Evolutionary conservation across 2,888 invertebrate genomes (phyloP), one percentile per base, ranked within the genome.

Genomic region (Eupithecia insigniata): DNA sequence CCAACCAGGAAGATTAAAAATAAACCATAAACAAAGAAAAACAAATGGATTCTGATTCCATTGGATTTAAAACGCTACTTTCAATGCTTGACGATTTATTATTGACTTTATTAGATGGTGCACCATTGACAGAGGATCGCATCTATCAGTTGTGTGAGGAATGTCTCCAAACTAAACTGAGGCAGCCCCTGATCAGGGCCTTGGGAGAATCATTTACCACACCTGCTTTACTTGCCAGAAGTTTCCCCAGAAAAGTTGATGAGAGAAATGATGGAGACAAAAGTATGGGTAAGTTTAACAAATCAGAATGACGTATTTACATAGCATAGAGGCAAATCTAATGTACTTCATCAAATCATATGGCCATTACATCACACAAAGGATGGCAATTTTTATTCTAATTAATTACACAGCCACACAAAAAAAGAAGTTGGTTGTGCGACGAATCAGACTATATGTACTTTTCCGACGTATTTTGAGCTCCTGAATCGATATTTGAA

Each of bases 171-270:
- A 95, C 95, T 60, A 95, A 96, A 78, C 95, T 95, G 71, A 97
- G 96, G 84, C 96, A 97, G 64, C 95, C 96, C 14, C 91, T 98
- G 62, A 96, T 97, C 76, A 95, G 97, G 71, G 96, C 97, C 18
- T 89, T 98, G 43, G 97, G 97, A 0, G 96, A 97, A 87, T 96
- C 98, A 0, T 98, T 97, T 89, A 95, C 95, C 75, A 95, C 95
- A 72, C 94, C 94, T 0, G 82, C 88, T 6, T 88, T 96, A 75
- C 90, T 98, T 68, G 96, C 97, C 66, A 95, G 96, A 81, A 97
- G 95, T 97, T 98, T 94, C 88, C 92, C 95, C 80, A 86, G 91
- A 83, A 91, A 95, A 90, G 46, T 92, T 80, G 82, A 84, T 18
- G 80, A 80, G 12, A 72, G 61, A 62, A 83, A 80, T 72, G 82